A percentile compares a stretch with the other conserved stretches of the same genome.
Conservation (phyloP, 53 echinoderm and acorn worm species). For the Holothuria leucospilota region DNA sequence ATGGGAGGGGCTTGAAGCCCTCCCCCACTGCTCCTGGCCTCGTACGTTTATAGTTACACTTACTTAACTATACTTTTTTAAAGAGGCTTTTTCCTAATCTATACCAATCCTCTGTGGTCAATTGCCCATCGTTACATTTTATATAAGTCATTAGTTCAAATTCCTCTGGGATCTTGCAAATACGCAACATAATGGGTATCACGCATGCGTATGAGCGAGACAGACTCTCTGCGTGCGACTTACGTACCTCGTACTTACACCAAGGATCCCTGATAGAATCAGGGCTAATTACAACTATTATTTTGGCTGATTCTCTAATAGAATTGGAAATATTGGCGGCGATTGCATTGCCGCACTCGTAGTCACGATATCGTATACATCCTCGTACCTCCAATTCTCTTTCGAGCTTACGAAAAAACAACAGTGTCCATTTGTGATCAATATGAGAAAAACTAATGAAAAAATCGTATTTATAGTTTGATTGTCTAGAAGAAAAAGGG, state of each 20-base stretch:
- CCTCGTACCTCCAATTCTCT: slow-evolving; percentile 72
- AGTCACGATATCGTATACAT: slow-evolving; percentile 86
- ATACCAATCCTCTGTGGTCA: slow-evolving; percentile 81
- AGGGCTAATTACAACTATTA: slow-evolving; percentile 76
- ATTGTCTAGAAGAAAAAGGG: slow-evolving; percentile 7
- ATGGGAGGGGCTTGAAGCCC: too few species aligned
- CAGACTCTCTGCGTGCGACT: slow-evolving; percentile 68
- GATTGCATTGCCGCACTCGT: slow-evolving; percentile 82
- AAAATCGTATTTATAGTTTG: slow-evolving; percentile 79
- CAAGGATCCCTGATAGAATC: slow-evolving; percentile 80
- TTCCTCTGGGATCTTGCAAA: slow-evolving; percentile 79
- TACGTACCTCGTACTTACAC: slow-evolving; percentile 91
- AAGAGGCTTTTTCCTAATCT: slow-evolving; percentile 71
- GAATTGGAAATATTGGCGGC: slow-evolving; percentile 76
- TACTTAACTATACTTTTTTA: slow-evolving; percentile 16
- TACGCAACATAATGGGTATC: slow-evolving; percentile 81
- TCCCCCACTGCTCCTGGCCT: too few species aligned
- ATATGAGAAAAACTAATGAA: slow-evolving; percentile 87
- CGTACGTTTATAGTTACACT: too few species aligned
- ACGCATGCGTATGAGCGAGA: slow-evolving; percentile 55
- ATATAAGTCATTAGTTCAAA: slow-evolving; percentile 82
- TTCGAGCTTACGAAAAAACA: slow-evolving; percentile 80
- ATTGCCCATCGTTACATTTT: slow-evolving; percentile 83
- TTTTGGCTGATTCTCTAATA: slow-evolving; percentile 75
- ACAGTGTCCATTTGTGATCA: slow-evolving; percentile 89